These are phyloP conservation scores for Antedon bifida DNA, from an alignment of 35 echinoderm and acorn worm genomes.

Conservation along the genomic window DNA sequence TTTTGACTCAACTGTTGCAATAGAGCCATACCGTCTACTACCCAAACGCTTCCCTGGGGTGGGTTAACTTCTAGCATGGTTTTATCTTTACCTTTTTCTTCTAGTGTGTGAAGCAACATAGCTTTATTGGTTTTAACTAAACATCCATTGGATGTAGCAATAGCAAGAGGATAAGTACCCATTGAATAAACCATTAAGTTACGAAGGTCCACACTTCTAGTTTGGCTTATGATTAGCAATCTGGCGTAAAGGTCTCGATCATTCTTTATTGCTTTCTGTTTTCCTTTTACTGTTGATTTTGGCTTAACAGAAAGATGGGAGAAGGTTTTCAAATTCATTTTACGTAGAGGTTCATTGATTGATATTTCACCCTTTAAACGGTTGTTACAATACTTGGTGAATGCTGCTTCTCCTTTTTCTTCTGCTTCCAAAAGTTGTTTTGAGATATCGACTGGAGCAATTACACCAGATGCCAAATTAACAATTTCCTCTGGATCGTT, in stretches of 20 bases:
- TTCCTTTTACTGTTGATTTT: background rate
- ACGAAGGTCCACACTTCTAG: background rate
- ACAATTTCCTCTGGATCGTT: conserved; percentile 15
- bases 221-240: conserved; percentile 7
- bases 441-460: conserved; percentile 25
- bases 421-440: conserved; percentile 11
- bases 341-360: conserved; percentile 15
- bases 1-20: conserved; percentile 24
- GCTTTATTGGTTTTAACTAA: conserved; percentile 56
- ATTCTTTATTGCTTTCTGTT: background rate
- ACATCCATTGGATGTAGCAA: conserved; percentile 29
- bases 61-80: too few species aligned
- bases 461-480: conserved; percentile 30
- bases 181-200: conserved; percentile 22
- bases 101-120: background rate
- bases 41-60: conserved; percentile 25
- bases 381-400: conserved; percentile 8
- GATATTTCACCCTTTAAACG: conserved; percentile 24
- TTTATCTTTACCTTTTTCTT: too few species aligned
- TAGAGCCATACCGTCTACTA: conserved; percentile 43
- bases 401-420: conserved; percentile 24
- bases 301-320: background rate
- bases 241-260: conserved; percentile 9
- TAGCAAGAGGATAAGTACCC: conserved; percentile 27
- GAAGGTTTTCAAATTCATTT: conserved; percentile 43